These are phyloP conservation scores for Pectinophora gossypiella DNA, from an alignment of 1,140 invertebrate genomes.

Conservation along the genomic window DNA sequence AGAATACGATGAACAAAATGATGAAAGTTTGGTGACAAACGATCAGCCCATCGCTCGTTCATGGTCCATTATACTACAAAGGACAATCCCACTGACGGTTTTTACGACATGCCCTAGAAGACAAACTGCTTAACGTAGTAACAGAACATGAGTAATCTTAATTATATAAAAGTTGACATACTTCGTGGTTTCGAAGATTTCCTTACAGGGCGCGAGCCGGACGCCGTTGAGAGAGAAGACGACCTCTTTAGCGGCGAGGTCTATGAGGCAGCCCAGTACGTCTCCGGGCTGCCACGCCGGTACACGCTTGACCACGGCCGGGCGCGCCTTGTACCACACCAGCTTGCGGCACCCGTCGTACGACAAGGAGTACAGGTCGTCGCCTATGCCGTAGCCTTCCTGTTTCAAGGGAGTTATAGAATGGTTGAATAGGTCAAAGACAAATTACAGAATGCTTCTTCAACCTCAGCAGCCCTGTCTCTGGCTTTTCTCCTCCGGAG, in stretches of 20 bases:
- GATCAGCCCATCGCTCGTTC: too few relatives aligned
- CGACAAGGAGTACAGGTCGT: slow-evolving; percentile 92
- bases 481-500: too few relatives aligned
- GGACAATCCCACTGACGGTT: too few relatives aligned
- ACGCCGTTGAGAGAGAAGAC: slow-evolving; percentile 91
- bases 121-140: too few relatives aligned
- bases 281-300: slow-evolving; percentile 90
- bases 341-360: slow-evolving; percentile 94
- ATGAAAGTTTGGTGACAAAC: too few relatives aligned
- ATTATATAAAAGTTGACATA: slow-evolving; percentile 67
- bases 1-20: too few relatives aligned
- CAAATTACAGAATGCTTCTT: too few relatives aligned
- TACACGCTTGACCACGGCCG: slow-evolving; percentile 77
- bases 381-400: slow-evolving; percentile 97
- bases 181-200: slow-evolving; percentile 88
- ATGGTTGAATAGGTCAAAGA: too few relatives aligned
- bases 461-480: too few relatives aligned
- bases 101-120: too few relatives aligned
- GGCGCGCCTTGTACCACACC: slow-evolving; percentile 92
- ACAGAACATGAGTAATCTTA: slow-evolving; percentile 2
- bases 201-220: slow-evolving; percentile 79
- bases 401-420: too few relatives aligned
- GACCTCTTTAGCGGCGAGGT: slow-evolving; percentile 82
- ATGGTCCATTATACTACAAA: too few relatives aligned
- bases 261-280: slow-evolving; percentile 89